These are phyloP conservation scores for Hydrozoanthus tunicans DNA, from an alignment of 64 coral and sea anemone genomes.

Conservation along the genomic window DNA sequence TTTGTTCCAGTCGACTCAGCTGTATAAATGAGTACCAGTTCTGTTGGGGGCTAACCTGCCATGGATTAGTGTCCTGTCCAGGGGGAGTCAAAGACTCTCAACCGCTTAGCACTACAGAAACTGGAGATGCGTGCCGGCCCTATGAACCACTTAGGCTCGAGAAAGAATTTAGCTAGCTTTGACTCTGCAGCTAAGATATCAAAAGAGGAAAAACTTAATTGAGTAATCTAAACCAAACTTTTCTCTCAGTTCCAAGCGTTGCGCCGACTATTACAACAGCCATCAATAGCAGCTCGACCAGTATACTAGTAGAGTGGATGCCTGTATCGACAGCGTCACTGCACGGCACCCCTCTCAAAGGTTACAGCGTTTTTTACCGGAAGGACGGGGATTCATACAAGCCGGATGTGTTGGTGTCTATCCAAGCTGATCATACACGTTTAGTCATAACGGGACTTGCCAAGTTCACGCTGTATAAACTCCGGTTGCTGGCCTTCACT, in stretches of 20 bases:
- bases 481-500: conserved; percentile 63
- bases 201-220: background rate
- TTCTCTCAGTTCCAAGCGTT: conserved; percentile 43
- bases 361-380: conserved; percentile 65
- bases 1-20: too few species aligned
- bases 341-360: conserved; percentile 4
- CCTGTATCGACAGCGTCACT: background rate
- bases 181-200: background rate
- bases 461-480: conserved; percentile 37
- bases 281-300: conserved; percentile 38
- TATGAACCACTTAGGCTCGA: too few species aligned
- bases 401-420: conserved; percentile 25
- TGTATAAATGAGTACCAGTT: too few species aligned
- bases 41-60: too few species aligned
- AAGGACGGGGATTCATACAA: background rate
- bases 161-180: too few species aligned
- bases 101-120: too few species aligned
- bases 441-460: conserved; percentile 1
- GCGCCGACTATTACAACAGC: background rate
- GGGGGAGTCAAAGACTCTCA: too few species aligned
- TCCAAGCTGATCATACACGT: background rate
- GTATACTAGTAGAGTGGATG: conserved; percentile 48
- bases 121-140: too few species aligned
- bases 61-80: too few species aligned
- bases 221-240: background rate